phyloP scores from a whole-genome alignment of 1,140 invertebrate genomes.

The Phymorhynchus buccinoides region DNA sequence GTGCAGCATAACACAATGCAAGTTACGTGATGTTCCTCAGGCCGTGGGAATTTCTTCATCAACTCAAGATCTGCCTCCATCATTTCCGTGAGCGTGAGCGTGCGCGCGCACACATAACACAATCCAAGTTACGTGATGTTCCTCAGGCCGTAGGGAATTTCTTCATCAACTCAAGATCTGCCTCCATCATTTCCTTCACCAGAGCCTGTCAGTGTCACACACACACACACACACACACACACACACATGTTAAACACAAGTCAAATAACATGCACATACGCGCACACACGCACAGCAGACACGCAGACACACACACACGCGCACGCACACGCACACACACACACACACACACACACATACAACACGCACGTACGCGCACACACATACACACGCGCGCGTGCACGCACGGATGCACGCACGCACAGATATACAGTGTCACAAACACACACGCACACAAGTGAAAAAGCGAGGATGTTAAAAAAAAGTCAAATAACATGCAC shows the following conservation, averaged over 20 bases:
- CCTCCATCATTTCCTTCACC: conserved; percentile 95
- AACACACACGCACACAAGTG: background rate
- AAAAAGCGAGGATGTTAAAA: too few relatives aligned
- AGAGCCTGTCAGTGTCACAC: conserved; percentile 78
- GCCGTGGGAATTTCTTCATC: conserved; percentile 90
- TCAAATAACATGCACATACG: too few relatives aligned
- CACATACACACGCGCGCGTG: background rate
- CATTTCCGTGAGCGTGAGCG: too few relatives aligned
- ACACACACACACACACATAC: background rate
- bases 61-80: conserved; percentile 91
- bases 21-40: too few relatives aligned
- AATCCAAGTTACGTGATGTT: too few relatives aligned
- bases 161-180: conserved; percentile 93
- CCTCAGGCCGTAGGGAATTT: conserved; percentile 82
- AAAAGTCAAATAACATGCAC: too few relatives aligned
- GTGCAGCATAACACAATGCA: too few relatives aligned
- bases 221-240: conserved; percentile 54
- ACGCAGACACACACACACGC: conserved; percentile 4
- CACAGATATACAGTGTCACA: background rate
- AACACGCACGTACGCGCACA: background rate
- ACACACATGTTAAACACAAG: too few relatives aligned
- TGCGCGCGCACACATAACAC: too few relatives aligned
- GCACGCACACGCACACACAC: background rate
- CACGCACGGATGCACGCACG: background rate
- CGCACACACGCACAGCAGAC: background rate